phyloP scores from a whole-genome alignment of 2,113 vertebrate species.

The Brachyistius frenatus region DNA sequence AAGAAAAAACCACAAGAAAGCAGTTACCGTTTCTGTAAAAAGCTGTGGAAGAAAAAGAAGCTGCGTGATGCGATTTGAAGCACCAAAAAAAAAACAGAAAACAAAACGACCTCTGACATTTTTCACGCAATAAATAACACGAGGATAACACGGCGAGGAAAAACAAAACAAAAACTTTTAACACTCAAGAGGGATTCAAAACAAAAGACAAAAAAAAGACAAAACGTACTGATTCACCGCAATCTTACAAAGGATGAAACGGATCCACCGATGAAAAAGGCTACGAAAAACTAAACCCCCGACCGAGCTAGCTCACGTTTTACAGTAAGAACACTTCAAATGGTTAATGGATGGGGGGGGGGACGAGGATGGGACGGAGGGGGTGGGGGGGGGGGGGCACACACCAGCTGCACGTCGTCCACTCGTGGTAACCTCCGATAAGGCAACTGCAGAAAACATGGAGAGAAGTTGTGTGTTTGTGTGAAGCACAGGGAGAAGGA shows the following conservation, averaged over 20 bases:
- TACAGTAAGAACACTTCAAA: constrained; percentile 76
- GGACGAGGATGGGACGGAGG: too few species aligned
- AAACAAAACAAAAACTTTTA: too few species aligned
- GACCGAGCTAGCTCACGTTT: constrained; percentile 21
- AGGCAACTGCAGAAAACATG: constrained; percentile 65
- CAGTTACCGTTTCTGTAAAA: constrained; percentile 14
- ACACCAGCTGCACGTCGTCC: constrained; percentile 31
- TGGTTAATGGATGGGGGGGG: constrained; percentile 25
- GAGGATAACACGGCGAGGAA: neutral
- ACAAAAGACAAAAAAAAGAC: constrained; percentile 18
- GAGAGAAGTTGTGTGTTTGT: neutral
- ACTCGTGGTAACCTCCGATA: constrained; percentile 56
- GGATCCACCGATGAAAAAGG: constrained; percentile 18
- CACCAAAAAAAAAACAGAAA: constrained; percentile 22
- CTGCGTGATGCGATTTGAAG: constrained; percentile 3
- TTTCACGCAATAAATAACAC: constrained; percentile 52
- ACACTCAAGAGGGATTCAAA: neutral
- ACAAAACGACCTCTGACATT: constrained; percentile 9
- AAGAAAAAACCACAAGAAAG: neutral
- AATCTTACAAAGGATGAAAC: constrained; percentile 27
- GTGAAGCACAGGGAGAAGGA: neutral
- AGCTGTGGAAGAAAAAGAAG: constrained; percentile 39
- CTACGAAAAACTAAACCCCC: neutral
- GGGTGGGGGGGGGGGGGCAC: too few species aligned
- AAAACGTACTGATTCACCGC: constrained; percentile 43